These are phyloP conservation scores for Paelopatides confundens DNA, from an alignment of 53 echinoderm and acorn worm genomes.

Conservation along the genomic window DNA sequence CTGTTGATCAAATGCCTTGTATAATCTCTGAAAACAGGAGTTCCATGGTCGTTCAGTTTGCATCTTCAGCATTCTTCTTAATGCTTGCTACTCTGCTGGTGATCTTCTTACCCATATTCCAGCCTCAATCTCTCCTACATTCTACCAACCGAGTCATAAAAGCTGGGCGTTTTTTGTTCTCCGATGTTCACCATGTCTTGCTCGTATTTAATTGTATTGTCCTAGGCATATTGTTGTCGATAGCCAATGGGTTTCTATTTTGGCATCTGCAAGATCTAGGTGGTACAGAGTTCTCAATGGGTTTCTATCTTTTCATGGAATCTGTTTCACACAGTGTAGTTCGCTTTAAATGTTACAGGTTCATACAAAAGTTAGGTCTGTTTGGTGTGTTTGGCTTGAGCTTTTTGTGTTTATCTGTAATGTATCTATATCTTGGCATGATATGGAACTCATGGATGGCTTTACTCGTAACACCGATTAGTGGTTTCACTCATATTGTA, in stretches of 20 bases:
- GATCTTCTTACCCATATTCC: slow-evolving; percentile 73
- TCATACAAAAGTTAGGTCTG: slow-evolving; percentile 72
- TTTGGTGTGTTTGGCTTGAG: slow-evolving; percentile 69
- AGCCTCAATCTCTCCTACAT: slow-evolving; percentile 67
- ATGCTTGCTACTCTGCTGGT: slow-evolving; percentile 67
- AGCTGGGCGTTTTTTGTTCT: slow-evolving; percentile 69
- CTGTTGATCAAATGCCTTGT: slow-evolving; percentile 23
- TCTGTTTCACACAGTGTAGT: slow-evolving; percentile 73
- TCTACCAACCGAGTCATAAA: slow-evolving; percentile 72
- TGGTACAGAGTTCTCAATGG: slow-evolving; percentile 83
- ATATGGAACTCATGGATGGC: slow-evolving; percentile 92
- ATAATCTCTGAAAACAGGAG: not conserved
- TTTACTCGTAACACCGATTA: slow-evolving; percentile 75
- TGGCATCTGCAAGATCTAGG: slow-evolving; percentile 88
- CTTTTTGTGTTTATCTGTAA: slow-evolving; percentile 57
- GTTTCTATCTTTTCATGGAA: slow-evolving; percentile 65
- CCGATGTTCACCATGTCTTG: slow-evolving; percentile 70
- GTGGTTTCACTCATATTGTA: slow-evolving; percentile 72
- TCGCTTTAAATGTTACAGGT: slow-evolving; percentile 58
- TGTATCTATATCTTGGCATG: slow-evolving; percentile 75
- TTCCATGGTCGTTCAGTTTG: slow-evolving; percentile 7
- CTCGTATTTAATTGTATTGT: slow-evolving; percentile 71
- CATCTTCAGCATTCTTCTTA: slow-evolving; percentile 38
- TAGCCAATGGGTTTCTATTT: slow-evolving; percentile 78
- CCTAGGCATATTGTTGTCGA: slow-evolving; percentile 72